Percentiles rank a stretch among this genome's conserved stretches.
Evolutionary conservation across 2,113 vertebrate species (phyloP).

Genomic region (Odobenus rosmarus): DNA sequence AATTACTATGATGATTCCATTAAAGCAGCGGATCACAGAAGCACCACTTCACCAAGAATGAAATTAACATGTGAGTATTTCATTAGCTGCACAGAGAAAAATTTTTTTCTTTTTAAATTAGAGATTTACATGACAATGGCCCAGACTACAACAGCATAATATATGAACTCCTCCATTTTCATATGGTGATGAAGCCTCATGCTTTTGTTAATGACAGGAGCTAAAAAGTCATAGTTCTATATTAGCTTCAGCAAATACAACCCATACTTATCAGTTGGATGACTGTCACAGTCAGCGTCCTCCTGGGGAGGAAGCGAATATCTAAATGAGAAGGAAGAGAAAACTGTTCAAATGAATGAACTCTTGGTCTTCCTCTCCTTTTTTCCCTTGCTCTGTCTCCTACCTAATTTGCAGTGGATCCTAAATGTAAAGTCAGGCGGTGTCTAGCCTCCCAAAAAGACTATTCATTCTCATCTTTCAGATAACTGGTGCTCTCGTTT

Average conservation of each 20-base stretch:
- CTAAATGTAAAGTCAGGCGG: not conserved
- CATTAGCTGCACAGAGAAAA: constrained; percentile 11
- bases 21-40: constrained; percentile 27
- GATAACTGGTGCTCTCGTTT: not conserved
- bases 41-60: constrained; percentile 16
- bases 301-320: not conserved
- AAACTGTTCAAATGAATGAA: not conserved
- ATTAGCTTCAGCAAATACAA: not conserved
- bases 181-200: rapidly evolving
- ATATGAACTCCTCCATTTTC: not conserved
- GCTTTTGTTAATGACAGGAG: not conserved
- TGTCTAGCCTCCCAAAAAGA: not conserved
- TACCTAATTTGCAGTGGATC: not conserved
- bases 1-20: constrained; percentile 64
- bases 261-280: not conserved
- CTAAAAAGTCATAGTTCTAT: not conserved
- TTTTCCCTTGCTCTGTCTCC: not conserved
- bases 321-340: not conserved
- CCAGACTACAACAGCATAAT: not conserved
- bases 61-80: constrained; percentile 59
- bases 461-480: not conserved
- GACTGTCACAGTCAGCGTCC: not conserved
- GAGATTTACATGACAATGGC: constrained; percentile 59
- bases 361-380: not conserved
- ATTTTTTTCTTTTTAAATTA: constrained; percentile 14